Base-by-base conservation (phyloP, 2,797 vertebrate genomes). In the Myotis daubentonii region DNA sequence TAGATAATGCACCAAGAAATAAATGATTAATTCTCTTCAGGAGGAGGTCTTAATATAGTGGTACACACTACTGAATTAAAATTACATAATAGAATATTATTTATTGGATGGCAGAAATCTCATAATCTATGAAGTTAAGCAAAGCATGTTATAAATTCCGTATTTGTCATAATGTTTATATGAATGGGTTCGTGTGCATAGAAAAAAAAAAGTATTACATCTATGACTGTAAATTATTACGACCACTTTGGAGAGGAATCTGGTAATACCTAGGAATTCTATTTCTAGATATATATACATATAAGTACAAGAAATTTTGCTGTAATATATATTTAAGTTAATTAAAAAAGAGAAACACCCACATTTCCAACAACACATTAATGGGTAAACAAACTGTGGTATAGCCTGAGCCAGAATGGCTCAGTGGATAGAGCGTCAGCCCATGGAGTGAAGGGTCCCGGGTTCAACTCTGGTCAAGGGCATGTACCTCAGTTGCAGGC, bases 61-160 rank as follows among this genome's bases (percentile, higher is more conserved):
- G 47, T 47, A 47, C 2, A 51, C 1, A n/a, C 28, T 51, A 88
- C 10, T 62, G 60, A 62, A 62, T 81, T 86, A 70, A 95, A 93
- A 51, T 86, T 70, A 94, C 5, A 57, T 7, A 84, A 66, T 8
- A 80, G 66, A 79, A 60, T 76, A 87, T 51, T 89, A 85, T 49
- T 92, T 78, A 60, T 11, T 74, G 8, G 51, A 57, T 49, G 6
- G 5, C 9, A 66, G 92, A 93, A 91, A 57, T 9, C 51, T 94
- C 53, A 89, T 3, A 83, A 72, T 41, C 44, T 47, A 89, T 57
- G 30, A 91, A 83, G 33, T 86, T 86, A 85, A 66, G 30, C 70
- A 93, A 83, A 96, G 44, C n/a, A 83, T 65, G 23, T 55, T 78
- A 85, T 9, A 86, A 88, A 88, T 53, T 20, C 20, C 66, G 74